Evolutionary conservation across 2,797 vertebrate species (phyloP).

Genomic region (Oceanodroma leucorhoa): DNA sequence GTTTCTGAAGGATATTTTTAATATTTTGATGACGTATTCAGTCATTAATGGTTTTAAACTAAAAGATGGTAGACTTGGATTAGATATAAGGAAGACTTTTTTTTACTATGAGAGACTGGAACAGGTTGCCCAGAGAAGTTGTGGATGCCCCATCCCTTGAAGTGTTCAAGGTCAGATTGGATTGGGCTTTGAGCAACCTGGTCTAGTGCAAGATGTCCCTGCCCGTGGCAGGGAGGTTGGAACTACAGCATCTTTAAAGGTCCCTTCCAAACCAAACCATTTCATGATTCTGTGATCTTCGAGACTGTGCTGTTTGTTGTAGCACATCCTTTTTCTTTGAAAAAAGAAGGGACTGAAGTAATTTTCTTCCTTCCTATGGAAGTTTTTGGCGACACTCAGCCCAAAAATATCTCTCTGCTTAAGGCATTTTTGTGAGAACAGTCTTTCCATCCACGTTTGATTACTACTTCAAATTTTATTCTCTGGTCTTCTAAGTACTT

Average conservation of each 20-base stretch:
- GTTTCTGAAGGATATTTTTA: not conserved
- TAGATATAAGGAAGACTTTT: fast-evolving
- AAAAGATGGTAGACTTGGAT: not conserved
- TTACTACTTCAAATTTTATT: not conserved
- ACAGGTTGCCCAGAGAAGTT: not conserved
- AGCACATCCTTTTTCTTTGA: not conserved
- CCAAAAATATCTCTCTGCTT: not conserved
- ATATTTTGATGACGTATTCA: not conserved
- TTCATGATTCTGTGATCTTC: not conserved
- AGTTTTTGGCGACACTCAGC: not conserved
- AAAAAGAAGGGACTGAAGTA: not conserved
- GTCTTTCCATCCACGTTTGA: fast-evolving
- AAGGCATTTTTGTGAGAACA: not conserved
- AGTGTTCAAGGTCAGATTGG: fast-evolving
- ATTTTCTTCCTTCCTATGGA: not conserved
- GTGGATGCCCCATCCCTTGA: not conserved
- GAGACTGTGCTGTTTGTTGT: not conserved
- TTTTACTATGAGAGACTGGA: not conserved
- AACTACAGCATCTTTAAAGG: not conserved
- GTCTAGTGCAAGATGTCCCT: not conserved
- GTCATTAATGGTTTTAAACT: not conserved
- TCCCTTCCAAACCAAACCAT: not conserved
- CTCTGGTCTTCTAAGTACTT: not conserved
- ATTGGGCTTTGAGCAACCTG: not conserved
- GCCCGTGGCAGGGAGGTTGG: not conserved